These are phyloP conservation scores for Schizothorax lantsangensis DNA, from an alignment of 2,797 vertebrate genomes.

Conservation along the genomic window DNA sequence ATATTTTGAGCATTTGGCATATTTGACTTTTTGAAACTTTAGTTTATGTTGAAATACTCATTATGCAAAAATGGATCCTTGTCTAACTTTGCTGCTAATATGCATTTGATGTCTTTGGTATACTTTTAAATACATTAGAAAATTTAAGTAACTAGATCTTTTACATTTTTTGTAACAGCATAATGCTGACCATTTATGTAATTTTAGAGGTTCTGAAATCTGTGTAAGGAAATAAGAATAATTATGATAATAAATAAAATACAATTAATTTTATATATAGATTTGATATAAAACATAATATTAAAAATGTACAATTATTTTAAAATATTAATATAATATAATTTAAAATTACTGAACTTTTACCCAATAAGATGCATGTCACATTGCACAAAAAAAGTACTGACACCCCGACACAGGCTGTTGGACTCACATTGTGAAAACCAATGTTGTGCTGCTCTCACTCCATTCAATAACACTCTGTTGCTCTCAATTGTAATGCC, in stretches of 20 bases:
- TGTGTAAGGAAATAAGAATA: not conserved
- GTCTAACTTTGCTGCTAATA: not conserved
- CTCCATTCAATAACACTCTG: slow-evolving; percentile 1
- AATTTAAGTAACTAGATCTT: not conserved
- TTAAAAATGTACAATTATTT: not conserved
- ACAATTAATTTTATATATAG: not conserved
- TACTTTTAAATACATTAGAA: not conserved
- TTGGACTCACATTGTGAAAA: not conserved
- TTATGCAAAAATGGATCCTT: not conserved
- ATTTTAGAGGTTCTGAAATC: not conserved
- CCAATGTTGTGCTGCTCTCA: not conserved
- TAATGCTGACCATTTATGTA: not conserved
- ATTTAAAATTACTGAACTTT: not conserved
- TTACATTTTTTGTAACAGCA: not conserved
- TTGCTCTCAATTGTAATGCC: not conserved
- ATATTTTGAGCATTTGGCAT: not conserved
- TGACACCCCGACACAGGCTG: slow-evolving; percentile 69
- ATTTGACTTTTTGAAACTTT: not conserved
- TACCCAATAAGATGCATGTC: slow-evolving; percentile 70
- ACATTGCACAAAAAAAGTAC: slow-evolving; percentile 60
- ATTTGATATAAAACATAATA: not conserved
- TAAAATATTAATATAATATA: not conserved
- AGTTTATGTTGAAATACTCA: not conserved
- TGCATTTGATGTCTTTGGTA: not conserved
- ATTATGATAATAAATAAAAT: not conserved